phyloP scores from a whole-genome alignment of 2,797 vertebrate species.

The Natrix natrix region DNA sequence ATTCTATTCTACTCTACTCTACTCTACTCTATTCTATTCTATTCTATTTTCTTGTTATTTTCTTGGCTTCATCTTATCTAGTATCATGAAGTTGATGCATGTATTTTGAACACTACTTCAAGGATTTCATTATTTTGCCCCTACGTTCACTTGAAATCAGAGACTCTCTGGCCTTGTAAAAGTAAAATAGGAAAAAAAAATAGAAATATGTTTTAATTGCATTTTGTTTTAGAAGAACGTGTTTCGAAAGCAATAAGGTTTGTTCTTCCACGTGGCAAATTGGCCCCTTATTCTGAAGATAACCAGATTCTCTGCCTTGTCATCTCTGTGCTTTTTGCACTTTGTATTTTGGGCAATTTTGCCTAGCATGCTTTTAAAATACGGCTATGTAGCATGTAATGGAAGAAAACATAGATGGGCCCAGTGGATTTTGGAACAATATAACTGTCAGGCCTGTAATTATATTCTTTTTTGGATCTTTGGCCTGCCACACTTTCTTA shows the following conservation, averaged over 20 bases:
- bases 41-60: background rate
- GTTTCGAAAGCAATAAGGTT: background rate
- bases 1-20: no score
- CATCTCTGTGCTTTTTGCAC: background rate
- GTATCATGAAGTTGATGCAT: background rate
- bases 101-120: background rate
- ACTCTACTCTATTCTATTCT: no score
- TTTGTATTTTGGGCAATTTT: background rate
- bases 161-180: background rate
- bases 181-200: no score
- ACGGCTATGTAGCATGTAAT: background rate
- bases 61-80: background rate
- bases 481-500: no score
- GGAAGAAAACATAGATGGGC: conserved; percentile 21
- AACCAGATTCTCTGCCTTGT: background rate
- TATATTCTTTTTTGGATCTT: no score
- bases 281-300: background rate
- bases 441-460: no score
- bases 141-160: background rate
- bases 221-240: no score
- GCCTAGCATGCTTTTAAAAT: background rate
- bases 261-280: background rate
- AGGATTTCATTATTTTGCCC: background rate
- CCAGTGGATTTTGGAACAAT: background rate
- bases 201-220: background rate